phyloP scores from a whole-genome alignment of 2,888 invertebrate genomes.

The Cylloceria caligata region DNA sequence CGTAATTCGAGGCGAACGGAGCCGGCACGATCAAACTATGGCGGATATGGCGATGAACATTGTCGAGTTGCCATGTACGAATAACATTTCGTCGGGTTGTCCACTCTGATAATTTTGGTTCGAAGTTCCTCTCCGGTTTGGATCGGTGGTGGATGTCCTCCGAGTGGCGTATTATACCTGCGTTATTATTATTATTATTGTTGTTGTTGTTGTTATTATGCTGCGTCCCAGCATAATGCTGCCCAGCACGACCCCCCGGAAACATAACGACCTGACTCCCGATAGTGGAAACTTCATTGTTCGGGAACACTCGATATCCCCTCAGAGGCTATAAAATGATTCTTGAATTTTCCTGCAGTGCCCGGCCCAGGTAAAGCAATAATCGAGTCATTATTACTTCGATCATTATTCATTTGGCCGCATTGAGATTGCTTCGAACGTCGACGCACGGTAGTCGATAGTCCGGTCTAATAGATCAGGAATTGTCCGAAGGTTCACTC shows the following conservation, averaged over 20 bases:
- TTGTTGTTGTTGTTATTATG: constrained; percentile 22
- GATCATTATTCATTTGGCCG: constrained; percentile 34
- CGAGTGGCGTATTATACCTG: constrained; percentile 30
- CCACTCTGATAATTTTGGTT: constrained; percentile 49
- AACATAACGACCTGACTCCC: constrained; percentile 49
- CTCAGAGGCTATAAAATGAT: constrained; percentile 42
- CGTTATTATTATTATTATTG: constrained; percentile 38
- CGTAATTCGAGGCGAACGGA: constrained; percentile 52
- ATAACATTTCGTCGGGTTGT: constrained; percentile 26
- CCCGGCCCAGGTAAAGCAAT: constrained; percentile 49
- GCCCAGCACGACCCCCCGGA: constrained; percentile 48
- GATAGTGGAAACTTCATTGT: constrained; percentile 59
- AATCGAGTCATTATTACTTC: constrained; percentile 61
- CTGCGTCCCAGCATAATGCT: constrained; percentile 23
- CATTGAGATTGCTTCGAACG: not conserved
- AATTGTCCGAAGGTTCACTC: not conserved
- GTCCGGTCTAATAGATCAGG: not conserved
- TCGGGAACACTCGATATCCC: constrained; percentile 11
- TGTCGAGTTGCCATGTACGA: constrained; percentile 17
- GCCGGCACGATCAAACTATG: constrained; percentile 21
- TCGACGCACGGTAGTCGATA: not conserved
- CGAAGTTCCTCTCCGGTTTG: constrained; percentile 15
- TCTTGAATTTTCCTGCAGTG: constrained; percentile 34
- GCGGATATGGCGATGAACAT: constrained; percentile 50
- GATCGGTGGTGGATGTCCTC: constrained; percentile 6